Evolutionary conservation across 2,113 vertebrate species (phyloP).

Genomic region (Brienomyrus longianalis): DNA sequence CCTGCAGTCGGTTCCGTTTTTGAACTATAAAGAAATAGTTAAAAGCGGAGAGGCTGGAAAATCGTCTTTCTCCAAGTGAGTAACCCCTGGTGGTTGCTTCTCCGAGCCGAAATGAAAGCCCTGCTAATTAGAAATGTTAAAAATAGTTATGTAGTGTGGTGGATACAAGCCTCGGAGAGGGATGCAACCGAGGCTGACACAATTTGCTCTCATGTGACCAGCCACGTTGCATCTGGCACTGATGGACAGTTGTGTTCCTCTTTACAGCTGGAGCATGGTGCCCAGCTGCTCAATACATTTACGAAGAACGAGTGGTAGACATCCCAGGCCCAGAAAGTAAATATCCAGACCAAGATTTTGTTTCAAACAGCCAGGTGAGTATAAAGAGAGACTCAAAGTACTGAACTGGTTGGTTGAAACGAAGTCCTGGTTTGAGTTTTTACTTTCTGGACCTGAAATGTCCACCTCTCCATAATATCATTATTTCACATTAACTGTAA

Average conservation of each 20-base stretch:
- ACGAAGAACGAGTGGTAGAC: not conserved
- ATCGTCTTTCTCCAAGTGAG: constrained; percentile 13
- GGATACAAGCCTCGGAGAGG: constrained; percentile 14
- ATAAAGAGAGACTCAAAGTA: not conserved
- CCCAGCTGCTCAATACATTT: not conserved
- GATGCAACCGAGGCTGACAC: constrained; percentile 34
- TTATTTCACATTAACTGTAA: not conserved
- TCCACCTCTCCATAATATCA: not conserved
- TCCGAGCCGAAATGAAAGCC: constrained; percentile 45
- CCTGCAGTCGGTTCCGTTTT: not conserved
- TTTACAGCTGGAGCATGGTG: not conserved
- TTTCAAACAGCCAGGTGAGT: not conserved
- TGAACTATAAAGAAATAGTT: constrained; percentile 14
- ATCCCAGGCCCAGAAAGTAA: not conserved
- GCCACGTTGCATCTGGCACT: not conserved
- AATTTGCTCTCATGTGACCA: constrained; percentile 25
- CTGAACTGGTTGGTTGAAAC: not conserved
- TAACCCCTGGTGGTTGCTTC: constrained; percentile 45
- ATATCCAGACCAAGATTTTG: not conserved
- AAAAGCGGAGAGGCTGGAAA: constrained; percentile 33
- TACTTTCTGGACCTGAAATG: not conserved
- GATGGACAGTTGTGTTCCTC: not conserved
- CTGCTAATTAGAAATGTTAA: constrained; percentile 53
- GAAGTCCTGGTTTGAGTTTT: not conserved
- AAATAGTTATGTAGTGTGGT: constrained; percentile 46